Evolutionary conservation across 2,888 invertebrate species (phyloP).

Genomic region (Sphecodes monilicornis): DNA sequence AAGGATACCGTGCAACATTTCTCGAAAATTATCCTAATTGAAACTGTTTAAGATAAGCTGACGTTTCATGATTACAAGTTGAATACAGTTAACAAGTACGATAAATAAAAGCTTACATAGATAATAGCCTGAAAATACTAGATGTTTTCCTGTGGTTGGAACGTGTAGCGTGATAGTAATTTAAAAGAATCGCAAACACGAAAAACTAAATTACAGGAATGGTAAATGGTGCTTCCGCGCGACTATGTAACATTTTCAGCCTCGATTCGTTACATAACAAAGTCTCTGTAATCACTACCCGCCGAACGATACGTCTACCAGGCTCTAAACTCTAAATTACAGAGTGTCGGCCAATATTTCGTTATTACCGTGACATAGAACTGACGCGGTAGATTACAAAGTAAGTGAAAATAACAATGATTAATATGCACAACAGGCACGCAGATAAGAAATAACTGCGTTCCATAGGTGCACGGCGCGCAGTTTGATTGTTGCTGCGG

Average conservation of each 20-base stretch:
- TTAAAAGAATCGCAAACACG: not conserved
- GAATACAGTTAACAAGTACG: not conserved
- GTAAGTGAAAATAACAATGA: slow-evolving; percentile 64
- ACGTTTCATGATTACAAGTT: slow-evolving; percentile 1
- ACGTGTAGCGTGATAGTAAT: not conserved
- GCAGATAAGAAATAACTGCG: slow-evolving; percentile 1
- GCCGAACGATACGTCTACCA: slow-evolving; percentile 8
- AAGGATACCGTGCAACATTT: not conserved
- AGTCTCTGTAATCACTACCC: slow-evolving; percentile 29
- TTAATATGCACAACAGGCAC: slow-evolving; percentile 60
- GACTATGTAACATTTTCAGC: slow-evolving; percentile 20
- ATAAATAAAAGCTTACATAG: not conserved
- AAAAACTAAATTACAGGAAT: slow-evolving; percentile 9
- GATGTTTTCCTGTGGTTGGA: not conserved
- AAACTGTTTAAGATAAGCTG: not conserved
- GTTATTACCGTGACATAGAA: slow-evolving; percentile 44
- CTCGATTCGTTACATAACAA: slow-evolving; percentile 28
- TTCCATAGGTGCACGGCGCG: slow-evolving; percentile 11
- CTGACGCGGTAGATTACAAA: slow-evolving; percentile 25
- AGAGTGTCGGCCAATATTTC: slow-evolving; percentile 50
- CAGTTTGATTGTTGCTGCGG: slow-evolving; percentile 65
- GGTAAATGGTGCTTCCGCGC: slow-evolving; percentile 30
- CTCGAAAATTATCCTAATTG: not conserved
- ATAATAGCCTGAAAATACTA: not conserved
- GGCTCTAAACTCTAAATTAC: slow-evolving; percentile 47